Evolutionary conservation across 2,888 invertebrate species (phyloP).

Genomic region (Odontocolon sp.): DNA sequence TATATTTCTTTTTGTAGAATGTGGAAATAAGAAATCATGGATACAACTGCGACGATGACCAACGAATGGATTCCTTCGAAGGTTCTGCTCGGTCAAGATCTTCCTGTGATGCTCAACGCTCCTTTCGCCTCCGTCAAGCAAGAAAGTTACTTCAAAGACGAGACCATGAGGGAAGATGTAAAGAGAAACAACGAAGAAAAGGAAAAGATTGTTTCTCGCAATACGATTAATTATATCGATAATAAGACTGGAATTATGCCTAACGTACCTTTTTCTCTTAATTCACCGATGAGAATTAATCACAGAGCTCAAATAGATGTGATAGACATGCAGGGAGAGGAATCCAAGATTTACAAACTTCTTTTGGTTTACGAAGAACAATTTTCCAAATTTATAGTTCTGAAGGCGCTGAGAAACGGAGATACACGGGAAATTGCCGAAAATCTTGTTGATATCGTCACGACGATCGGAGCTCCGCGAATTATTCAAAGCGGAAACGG

Average conservation of each 20-base stretch:
- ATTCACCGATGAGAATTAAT: constrained; percentile 45
- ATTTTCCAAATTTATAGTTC: constrained; percentile 68
- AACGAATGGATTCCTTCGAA: constrained; percentile 35
- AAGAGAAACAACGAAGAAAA: not conserved
- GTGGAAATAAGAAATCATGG: constrained; percentile 7
- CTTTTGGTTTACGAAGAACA: constrained; percentile 72
- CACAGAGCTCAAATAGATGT: constrained; percentile 70
- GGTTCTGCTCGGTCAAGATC: not conserved
- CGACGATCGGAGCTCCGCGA: constrained; percentile 71
- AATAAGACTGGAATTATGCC: not conserved
- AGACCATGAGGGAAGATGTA: not conserved
- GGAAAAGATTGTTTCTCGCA: not conserved
- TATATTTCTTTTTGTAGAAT: not conserved
- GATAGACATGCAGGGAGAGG: constrained; percentile 67
- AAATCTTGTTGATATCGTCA: constrained; percentile 68
- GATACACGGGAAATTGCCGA: constrained; percentile 65
- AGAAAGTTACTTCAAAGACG: not conserved
- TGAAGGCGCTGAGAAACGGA: constrained; percentile 65
- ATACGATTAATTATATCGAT: not conserved
- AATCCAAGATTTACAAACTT: constrained; percentile 60
- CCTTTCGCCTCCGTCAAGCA: constrained; percentile 24
- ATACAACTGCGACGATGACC: not conserved
- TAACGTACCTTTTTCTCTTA: not conserved
- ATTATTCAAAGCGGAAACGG: constrained; percentile 72
- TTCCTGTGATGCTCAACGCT: constrained; percentile 4